Evolutionary conservation across 1,140 invertebrate genomes (phyloP), one percentile per base, ranked within the genome.

Genomic region (Drosophila asahinai): DNA sequence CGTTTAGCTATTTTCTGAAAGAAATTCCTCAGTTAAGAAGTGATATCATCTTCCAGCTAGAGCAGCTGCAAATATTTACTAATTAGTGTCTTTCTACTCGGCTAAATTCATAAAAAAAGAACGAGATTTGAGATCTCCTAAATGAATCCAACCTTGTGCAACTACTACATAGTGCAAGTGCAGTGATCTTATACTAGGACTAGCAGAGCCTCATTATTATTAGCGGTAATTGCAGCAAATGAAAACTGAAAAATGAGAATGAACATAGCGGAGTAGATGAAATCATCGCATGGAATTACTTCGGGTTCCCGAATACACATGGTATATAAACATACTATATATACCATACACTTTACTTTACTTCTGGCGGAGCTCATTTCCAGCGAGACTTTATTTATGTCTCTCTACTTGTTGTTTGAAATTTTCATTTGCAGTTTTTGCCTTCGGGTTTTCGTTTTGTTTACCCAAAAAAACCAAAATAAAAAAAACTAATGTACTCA

Each of bases 241-340:
- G 59, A 42, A 60, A 67, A 45, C 6, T 22, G 15, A 7, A 17
- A 55, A 40, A 57, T 63, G 63, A 65, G 62, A 70, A 65, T 68
- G 48, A 43, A 25, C 19, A 15, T 55, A n/a, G 76, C 54, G 84
- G 77, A 87, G 81, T 79, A 75, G 82, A 90, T 90, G 86, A 90
- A 90, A 90, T 90, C 86, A 90, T 90, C 86, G 82, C 62, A 80
- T 80, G 70, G 76, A 90, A 90, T 90, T 80, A 81, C 79, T 89
- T 86, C 79, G 76, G 71, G 81, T 90, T 86, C 68, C 67, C 74
- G 49, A 71, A 80, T 79, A 61, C 42, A 71, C 38, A 80, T 52
- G 70, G 52, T 71, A 59, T 60, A 47, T 71, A 80, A 48, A 58
- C 45, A 68, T 38, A 22, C 19, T 22, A 22, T 22, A 83, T 49